Base-by-base conservation (phyloP, 2,797 vertebrate genomes). In the Moxostoma hubbsi region DNA sequence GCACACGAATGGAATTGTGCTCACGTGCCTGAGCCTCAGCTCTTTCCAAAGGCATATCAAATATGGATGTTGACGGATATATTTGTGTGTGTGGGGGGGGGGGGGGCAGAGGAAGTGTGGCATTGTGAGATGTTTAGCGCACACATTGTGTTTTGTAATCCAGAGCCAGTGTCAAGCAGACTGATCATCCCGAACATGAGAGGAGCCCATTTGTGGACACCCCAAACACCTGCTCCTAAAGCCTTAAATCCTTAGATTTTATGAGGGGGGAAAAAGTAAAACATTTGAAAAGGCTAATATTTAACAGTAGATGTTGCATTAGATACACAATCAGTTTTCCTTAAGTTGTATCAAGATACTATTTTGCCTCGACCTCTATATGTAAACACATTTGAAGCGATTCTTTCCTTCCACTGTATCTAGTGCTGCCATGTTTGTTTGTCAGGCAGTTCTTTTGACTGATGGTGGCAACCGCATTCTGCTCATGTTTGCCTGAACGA, bases 381-480 rank as follows among this genome's bases (percentile, higher is more conserved):
- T 69, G 69, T 75, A 76, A 61, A 16, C 55, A 6, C 9, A 47
- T 75, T 66, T 47, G n/a, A 55, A 36, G 10, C 53, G 5, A 9
- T 55, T 53, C 67, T 59, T 69, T n/a, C 45, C 66, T 47, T 64
- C 11, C 50, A 36, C 36, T 36, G 36, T 36, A 36, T 36, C 16
- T 13, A 54, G 49, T 63, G 36, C 51, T 64, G 67, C 67, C 68
- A 79, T 79, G 68, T 79, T 64, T 36, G 76, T 55, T 79, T 79
- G 68, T 57, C 68, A 49, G 59, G 43, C 51, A 11, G 9, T 68
- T 64, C 36, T 63, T 9, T 16, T 13, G 51, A 10, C 12, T 58
- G 16, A 72, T 7, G 13, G 43, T 55, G 61, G 61, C 45, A 64
- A 65, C 59, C 50, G 36, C 36, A 59, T 58, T 79, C 61, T 64